Evolutionary conservation across 2,113 vertebrate species (phyloP), one percentile per base, ranked within the genome.

Genomic region (Speoplatyrhinus poulsoni): DNA sequence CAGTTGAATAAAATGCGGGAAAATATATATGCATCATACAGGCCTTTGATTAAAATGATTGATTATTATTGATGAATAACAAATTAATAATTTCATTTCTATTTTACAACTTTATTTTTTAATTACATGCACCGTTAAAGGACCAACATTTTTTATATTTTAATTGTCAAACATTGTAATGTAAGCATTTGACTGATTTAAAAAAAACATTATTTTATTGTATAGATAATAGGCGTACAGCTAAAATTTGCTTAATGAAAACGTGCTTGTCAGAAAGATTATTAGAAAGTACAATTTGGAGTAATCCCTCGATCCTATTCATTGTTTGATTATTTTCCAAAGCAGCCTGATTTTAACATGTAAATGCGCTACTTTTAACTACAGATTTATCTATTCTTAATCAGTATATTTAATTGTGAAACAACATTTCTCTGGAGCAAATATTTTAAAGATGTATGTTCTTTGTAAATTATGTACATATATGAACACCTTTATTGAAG

Each of bases 401-500:
- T 60, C 72, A 64, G 68, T 65, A 50, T 69, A 62, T 59, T 68
- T 69, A 57, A 52, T 33, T n/a, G 33, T 70, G 53, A 79, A 82
- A 57, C 48, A 53, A 9, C 69, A 65, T 48, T 80, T 36, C 65
- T 81, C 57, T 62, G 69, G 17, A 77, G 67, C 52, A 72, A 78
- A 72, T 76, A 68, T 70, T 81, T 78, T 10, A 73, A 55, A 70
- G 60, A 62, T 77, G 67, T 46, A 73, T 77, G 59, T 66, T 83
- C 46, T 81, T 76, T 92, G 90, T 92, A 90, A 87, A 91, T 90
- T 78, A 82, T 92, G 88, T 91, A 88, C 68, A 90, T 85, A 88
- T 75, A 79, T 79, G 32, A 84, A 79, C 84, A 81, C 55, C 86
- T 90, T 85, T 81, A 87, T 85, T 64, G 78, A 75, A 67, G 52